phyloP scores from a whole-genome alignment of 2,113 vertebrate species.

The Leptodactylus fuscus region DNA sequence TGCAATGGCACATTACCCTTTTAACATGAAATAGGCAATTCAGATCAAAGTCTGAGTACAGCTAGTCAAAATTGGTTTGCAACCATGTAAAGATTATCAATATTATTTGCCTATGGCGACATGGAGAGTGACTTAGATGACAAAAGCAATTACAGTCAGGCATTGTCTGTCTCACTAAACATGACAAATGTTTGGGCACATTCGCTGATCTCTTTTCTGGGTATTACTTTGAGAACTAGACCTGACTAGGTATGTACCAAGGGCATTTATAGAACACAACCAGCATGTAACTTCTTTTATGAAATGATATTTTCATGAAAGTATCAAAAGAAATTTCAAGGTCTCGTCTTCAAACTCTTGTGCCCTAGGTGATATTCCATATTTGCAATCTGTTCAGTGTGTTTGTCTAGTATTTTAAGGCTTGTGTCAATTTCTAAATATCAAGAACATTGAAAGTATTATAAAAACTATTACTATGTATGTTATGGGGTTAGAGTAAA shows the following conservation, averaged over 20 bases:
- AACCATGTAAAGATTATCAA: slow-evolving; percentile 57
- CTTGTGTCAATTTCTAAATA: too few relatives aligned
- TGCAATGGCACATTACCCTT: slow-evolving; percentile 49
- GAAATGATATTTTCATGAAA: neutral
- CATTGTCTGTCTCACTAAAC: slow-evolving; percentile 56
- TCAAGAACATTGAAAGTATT: too few relatives aligned
- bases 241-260: slow-evolving; percentile 10
- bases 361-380: neutral
- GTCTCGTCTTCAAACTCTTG: neutral
- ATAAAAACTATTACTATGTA: too few relatives aligned
- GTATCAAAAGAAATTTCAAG: neutral
- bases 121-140: slow-evolving; percentile 43
- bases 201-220: neutral
- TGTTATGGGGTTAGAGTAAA: too few relatives aligned
- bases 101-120: slow-evolving; percentile 40
- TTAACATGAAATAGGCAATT: slow-evolving; percentile 45
- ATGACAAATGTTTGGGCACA: slow-evolving; percentile 40
- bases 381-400: neutral
- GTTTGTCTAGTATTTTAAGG: neutral
- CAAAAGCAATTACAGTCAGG: slow-evolving; percentile 57
- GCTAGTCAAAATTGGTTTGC: slow-evolving; percentile 39
- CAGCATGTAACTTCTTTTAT: neutral
- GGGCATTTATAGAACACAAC: slow-evolving; percentile 32
- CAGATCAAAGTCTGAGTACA: slow-evolving; percentile 43
- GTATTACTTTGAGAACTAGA: neutral